These are phyloP conservation scores for Campoplex capitator DNA, from an alignment of 2,888 invertebrate species.

Conservation along the genomic window DNA sequence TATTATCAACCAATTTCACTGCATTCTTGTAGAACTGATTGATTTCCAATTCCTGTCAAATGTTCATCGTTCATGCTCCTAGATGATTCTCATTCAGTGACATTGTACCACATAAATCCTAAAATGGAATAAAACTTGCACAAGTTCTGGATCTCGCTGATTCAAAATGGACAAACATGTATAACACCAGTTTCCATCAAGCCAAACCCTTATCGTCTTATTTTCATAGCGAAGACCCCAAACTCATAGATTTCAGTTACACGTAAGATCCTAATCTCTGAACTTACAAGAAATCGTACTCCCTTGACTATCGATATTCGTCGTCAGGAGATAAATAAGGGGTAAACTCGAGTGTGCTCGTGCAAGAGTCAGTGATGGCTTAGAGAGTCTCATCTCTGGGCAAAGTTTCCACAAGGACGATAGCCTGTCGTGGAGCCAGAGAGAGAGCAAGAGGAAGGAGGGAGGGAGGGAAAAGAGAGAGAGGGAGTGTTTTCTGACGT, in stretches of 20 bases:
- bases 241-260: slow-evolving; percentile 1
- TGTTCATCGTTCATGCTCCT: neutral
- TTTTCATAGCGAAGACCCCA: neutral
- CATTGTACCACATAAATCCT: neutral
- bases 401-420: slow-evolving; percentile 63
- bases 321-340: slow-evolving; percentile 41
- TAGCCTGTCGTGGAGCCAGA: slow-evolving; percentile 56
- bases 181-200: neutral
- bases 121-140: too few relatives aligned
- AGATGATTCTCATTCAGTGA: too few relatives aligned
- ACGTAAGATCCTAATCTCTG: neutral
- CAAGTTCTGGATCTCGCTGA: neutral
- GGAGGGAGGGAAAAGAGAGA: slow-evolving; percentile 6
- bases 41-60: neutral
- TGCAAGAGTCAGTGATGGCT: slow-evolving; percentile 60
- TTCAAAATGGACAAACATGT: neutral
- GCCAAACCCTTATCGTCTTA: neutral
- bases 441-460: slow-evolving; percentile 8
- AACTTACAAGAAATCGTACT: slow-evolving; percentile 40
- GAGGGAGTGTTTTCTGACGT: slow-evolving; percentile 74
- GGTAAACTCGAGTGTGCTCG: slow-evolving; percentile 43
- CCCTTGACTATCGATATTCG: slow-evolving; percentile 42
- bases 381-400: slow-evolving; percentile 52
- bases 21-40: neutral
- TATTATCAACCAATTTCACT: neutral